A percentile compares a stretch with the other conserved stretches of the same genome.
These are phyloP conservation scores for Lasioglossum malachurum DNA, from an alignment of 2,888 invertebrate species.

Conservation along the genomic window DNA sequence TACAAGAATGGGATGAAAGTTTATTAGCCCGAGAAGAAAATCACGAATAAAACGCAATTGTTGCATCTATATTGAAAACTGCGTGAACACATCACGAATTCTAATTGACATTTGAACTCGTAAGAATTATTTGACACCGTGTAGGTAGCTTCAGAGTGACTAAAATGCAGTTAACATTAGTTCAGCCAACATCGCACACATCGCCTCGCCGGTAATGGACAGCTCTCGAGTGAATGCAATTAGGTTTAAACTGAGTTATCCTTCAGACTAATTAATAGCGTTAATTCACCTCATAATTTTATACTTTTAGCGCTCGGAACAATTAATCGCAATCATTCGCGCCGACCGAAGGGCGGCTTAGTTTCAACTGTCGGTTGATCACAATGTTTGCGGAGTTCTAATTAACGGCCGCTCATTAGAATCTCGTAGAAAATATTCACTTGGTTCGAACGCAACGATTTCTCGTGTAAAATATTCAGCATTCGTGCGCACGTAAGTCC, in stretches of 20 bases:
- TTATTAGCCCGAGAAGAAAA: not conserved
- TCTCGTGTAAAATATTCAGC: conserved; percentile 4
- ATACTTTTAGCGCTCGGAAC: not conserved
- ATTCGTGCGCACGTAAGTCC: not conserved
- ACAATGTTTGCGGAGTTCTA: not conserved
- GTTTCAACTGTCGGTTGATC: not conserved
- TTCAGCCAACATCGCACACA: conserved; percentile 1
- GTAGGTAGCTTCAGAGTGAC: not conserved
- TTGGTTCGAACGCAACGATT: not conserved
- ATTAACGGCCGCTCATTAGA: not conserved
- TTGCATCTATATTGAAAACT: not conserved
- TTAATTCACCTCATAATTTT: conserved; percentile 10
- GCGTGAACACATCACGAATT: not conserved
- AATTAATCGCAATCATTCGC: not conserved
- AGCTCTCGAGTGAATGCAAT: conserved; percentile 30
- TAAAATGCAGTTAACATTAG: conserved; percentile 7
- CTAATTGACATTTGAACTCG: not conserved
- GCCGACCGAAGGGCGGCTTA: not conserved
- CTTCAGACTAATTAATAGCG: not conserved
- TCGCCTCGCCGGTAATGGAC: conserved; percentile 25
- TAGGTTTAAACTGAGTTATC: conserved; percentile 19
- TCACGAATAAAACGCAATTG: not conserved
- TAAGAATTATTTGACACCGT: not conserved
- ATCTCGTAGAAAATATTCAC: not conserved
- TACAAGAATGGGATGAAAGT: not conserved